Conservation (phyloP, 2,888 invertebrate genomes). For the Agrochola circellaris region DNA sequence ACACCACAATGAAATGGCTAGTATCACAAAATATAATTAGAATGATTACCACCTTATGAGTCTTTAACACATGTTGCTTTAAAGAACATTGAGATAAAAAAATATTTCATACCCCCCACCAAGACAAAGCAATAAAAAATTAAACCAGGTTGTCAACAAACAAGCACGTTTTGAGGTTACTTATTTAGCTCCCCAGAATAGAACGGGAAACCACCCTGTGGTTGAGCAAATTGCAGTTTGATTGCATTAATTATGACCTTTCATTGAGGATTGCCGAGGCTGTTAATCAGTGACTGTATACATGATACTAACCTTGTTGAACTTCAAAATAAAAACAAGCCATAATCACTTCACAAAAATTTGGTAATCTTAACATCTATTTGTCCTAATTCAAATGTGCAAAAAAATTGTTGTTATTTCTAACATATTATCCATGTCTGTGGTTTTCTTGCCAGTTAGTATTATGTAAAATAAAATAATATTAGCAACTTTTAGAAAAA, state of each 20-base stretch:
- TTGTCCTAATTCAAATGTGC: not conserved
- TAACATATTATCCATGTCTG: not conserved
- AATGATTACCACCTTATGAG: not conserved
- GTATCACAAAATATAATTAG: conserved; percentile 2
- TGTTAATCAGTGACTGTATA: not conserved
- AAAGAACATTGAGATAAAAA: not conserved
- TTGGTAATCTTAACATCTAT: not conserved
- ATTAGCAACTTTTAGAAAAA: conserved; percentile 17
- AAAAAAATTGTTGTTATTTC: conserved; percentile 13
- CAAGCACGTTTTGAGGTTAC: conserved; percentile 1
- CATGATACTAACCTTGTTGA: not conserved
- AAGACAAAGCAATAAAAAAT: conserved; percentile 9
- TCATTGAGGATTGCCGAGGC: not conserved
- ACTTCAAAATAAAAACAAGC: conserved; percentile 20
- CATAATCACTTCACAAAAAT: not conserved
- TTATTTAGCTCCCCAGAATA: too few species aligned
- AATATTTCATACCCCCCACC: conserved; percentile 18
- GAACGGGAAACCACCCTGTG: not conserved
- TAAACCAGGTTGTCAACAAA: not conserved
- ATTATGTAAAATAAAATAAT: conserved; percentile 34
- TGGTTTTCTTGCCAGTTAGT: conserved; percentile 10
- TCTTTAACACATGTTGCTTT: conserved; percentile 2
- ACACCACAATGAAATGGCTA: not conserved
- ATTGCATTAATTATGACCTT: not conserved
- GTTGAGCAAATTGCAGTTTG: not conserved